These are phyloP conservation scores for Morone saxatilis DNA, from an alignment of 2,113 vertebrate species.

Conservation along the genomic window DNA sequence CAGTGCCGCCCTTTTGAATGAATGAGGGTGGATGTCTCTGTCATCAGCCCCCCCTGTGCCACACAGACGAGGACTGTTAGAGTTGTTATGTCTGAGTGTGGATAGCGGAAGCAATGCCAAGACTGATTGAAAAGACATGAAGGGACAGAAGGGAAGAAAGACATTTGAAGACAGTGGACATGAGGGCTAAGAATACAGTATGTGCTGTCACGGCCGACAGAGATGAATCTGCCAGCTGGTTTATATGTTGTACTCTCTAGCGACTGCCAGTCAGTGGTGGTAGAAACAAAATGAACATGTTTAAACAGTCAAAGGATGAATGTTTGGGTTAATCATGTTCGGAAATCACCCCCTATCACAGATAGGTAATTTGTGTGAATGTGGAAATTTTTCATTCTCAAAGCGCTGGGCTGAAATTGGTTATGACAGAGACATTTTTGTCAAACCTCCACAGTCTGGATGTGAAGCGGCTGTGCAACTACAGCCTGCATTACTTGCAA, in stretches of 20 bases:
- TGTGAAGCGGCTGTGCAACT: conserved; percentile 1
- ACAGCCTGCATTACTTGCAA: too few relatives aligned
- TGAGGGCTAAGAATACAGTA: not conserved
- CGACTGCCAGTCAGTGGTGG: not conserved
- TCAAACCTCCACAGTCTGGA: not conserved
- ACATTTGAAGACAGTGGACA: not conserved
- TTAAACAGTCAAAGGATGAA: too few relatives aligned
- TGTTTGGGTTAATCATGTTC: too few relatives aligned
- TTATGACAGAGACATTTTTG: conserved; percentile 7
- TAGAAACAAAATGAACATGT: not conserved
- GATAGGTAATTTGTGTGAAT: not conserved
- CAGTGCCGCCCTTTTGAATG: conserved; percentile 53
- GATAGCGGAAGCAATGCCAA: conserved; percentile 29
- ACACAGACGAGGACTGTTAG: conserved; percentile 48
- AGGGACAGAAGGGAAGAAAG: conserved; percentile 21
- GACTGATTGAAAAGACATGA: conserved; percentile 22
- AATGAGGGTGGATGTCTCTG: conserved; percentile 67
- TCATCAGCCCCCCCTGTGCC: conserved; percentile 53
- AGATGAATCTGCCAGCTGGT: not conserved
- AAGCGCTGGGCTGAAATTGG: not conserved
- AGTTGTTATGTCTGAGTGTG: conserved; percentile 65
- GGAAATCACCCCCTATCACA: too few relatives aligned
- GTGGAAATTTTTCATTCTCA: not conserved
- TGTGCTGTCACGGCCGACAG: not conserved
- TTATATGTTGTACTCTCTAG: not conserved